phyloP scores from a whole-genome alignment of 2,113 vertebrate species.

The Python bivittatus region DNA sequence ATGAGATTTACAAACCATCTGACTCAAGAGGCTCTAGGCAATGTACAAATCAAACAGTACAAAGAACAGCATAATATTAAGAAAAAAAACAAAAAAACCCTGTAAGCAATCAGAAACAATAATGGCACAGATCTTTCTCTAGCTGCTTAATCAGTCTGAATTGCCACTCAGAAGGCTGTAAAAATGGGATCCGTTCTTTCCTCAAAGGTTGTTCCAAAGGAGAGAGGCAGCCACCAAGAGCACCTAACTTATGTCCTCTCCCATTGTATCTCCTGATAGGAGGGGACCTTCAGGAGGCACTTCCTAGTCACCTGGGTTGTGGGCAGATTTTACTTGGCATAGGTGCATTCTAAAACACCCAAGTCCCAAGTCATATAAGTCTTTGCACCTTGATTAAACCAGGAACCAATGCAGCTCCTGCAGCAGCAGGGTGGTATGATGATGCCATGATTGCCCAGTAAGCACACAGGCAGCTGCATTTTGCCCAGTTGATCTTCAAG shows the following conservation, averaged over 20 bases:
- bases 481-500: background rate
- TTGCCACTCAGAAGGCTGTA: background rate
- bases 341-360: no score
- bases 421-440: no score
- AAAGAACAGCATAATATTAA: background rate
- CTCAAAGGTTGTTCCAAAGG: background rate
- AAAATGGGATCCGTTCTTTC: background rate
- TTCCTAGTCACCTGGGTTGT: background rate
- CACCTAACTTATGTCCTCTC: background rate
- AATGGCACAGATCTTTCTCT: background rate
- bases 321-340: background rate
- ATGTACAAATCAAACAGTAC: background rate
- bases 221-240: background rate
- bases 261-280: background rate
- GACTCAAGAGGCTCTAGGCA: background rate
- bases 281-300: background rate
- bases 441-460: background rate
- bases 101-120: background rate
- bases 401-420: no score
- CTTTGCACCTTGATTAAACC: no score
- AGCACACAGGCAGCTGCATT: background rate
- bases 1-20: background rate
- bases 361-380: no score
- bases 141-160: background rate
- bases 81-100: background rate